phyloP scores from a whole-genome alignment of 2,797 vertebrate genomes.

The Mareca penelope region DNA sequence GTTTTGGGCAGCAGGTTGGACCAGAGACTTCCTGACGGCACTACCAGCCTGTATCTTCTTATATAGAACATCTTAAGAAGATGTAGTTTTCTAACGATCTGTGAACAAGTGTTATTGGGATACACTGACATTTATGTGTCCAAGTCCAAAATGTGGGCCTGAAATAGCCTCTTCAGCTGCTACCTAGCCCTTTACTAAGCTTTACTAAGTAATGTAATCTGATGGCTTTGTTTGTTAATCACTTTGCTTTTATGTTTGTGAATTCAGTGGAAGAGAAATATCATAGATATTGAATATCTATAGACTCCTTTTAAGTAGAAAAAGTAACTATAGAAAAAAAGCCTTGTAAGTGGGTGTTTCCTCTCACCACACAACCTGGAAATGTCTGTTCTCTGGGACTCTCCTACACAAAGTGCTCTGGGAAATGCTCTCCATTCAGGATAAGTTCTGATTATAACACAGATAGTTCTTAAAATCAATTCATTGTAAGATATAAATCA shows the following conservation, averaged over 20 bases:
- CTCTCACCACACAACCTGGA: rapidly evolving
- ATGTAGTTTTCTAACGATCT: neutral
- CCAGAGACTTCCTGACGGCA: neutral
- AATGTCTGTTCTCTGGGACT: neutral
- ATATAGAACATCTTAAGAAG: neutral
- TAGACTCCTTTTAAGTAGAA: neutral
- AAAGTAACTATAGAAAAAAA: neutral
- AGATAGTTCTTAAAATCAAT: neutral
- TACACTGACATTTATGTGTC: neutral
- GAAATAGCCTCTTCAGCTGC: neutral
- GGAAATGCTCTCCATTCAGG: neutral
- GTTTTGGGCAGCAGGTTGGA: neutral
- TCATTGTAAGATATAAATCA: neutral
- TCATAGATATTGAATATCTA: neutral
- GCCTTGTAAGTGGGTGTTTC: neutral
- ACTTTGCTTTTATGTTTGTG: neutral
- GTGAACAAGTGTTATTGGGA: neutral
- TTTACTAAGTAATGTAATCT: neutral
- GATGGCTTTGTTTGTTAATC: neutral
- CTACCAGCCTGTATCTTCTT: neutral
- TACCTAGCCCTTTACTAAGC: neutral
- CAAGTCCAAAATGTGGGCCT: neutral
- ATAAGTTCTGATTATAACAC: neutral
- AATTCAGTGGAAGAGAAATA: neutral
- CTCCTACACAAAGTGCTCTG: neutral